A percentile compares a stretch with the other conserved stretches of the same genome.
These are phyloP conservation scores for Ciconia stormi DNA, from an alignment of 2,113 vertebrate genomes.

Conservation along the genomic window DNA sequence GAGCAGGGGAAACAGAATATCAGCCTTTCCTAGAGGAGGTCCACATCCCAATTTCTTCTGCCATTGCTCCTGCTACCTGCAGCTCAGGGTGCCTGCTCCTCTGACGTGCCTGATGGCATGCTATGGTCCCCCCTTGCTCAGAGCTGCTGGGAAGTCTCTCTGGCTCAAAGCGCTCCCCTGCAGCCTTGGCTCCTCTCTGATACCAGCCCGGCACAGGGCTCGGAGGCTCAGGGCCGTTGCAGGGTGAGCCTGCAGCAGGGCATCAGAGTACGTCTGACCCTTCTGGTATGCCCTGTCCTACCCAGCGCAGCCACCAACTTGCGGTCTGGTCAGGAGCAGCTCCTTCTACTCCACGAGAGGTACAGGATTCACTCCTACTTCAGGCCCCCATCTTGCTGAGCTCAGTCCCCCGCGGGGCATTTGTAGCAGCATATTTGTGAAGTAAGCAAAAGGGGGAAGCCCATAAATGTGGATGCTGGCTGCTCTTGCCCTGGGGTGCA, in stretches of 20 bases:
- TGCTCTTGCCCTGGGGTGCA: not conserved
- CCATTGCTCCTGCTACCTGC: not conserved
- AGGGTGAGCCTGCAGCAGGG: not conserved
- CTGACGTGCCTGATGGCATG: rapidly evolving
- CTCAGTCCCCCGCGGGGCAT: rapidly evolving
- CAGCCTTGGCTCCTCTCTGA: not conserved
- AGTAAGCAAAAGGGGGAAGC: not conserved
- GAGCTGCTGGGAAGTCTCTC: not conserved
- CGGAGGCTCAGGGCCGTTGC: not conserved
- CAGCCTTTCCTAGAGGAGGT: not conserved
- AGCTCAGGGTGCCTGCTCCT: not conserved
- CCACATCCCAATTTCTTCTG: not conserved
- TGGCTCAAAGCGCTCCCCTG: not conserved
- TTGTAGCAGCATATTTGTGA: not conserved
- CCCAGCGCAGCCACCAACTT: not conserved
- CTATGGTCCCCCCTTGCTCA: not conserved
- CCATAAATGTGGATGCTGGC: not conserved
- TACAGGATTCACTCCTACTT: not conserved
- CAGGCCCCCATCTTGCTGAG: not conserved
- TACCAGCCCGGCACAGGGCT: no score
- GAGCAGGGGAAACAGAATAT: not conserved
- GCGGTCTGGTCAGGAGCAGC: not conserved
- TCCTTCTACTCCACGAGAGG: not conserved
- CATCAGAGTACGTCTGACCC: not conserved
- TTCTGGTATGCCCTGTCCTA: not conserved